Evolutionary conservation across 2,113 vertebrate species (phyloP).

Genomic region (Crotalus horridus): DNA sequence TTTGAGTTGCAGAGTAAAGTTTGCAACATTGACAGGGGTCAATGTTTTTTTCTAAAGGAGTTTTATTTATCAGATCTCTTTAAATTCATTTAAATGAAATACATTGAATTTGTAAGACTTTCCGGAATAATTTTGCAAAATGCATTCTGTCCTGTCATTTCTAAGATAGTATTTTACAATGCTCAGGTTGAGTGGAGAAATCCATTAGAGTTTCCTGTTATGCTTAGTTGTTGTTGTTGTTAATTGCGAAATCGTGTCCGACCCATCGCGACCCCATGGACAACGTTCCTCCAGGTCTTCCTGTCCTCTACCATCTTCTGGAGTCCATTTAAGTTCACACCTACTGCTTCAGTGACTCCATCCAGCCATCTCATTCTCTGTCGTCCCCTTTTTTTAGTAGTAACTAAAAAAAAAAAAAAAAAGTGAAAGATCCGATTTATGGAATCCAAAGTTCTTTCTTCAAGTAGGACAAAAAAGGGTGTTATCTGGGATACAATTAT

Average conservation of each 20-base stretch:
- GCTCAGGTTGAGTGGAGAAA: background rate
- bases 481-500: background rate
- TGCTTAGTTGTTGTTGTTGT: no score
- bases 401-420: background rate
- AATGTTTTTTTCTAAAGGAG: background rate
- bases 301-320: no score
- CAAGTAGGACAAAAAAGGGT: background rate
- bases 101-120: background rate
- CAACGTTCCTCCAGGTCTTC: no score
- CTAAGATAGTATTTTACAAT: background rate
- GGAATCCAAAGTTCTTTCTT: background rate
- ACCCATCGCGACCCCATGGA: no score
- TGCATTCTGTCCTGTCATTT: background rate
- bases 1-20: background rate
- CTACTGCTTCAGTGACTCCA: no score
- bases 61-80: background rate
- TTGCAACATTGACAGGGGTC: background rate
- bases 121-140: slow-evolving; percentile 5
- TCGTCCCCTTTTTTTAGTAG: no score
- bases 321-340: no score
- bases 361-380: no score
- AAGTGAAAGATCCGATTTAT: background rate
- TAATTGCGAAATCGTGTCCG: no score
- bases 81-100: background rate
- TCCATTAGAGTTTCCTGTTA: background rate